Evolutionary conservation across 2,797 vertebrate species (phyloP), one percentile per base, ranked within the genome.

Genomic region (Pseudomugil tenellus): DNA sequence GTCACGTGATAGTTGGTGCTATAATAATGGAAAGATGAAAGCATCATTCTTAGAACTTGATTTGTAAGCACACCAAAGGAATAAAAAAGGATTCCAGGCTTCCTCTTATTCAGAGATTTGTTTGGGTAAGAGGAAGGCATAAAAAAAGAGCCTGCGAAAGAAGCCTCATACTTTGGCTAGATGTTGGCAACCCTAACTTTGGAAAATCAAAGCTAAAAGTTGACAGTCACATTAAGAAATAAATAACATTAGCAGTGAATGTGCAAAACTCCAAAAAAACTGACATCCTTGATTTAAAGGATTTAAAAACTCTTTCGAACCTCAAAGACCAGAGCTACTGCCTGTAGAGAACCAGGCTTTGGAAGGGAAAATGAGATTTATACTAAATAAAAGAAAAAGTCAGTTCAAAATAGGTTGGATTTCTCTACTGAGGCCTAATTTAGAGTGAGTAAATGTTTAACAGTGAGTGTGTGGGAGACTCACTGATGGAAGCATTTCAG

Each of bases 401-500:
- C 41, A 46, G 17, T 49, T 49, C 35, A 12, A 49, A 49, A 49
- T 11, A 23, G 21, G 23, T 23, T 23, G n/a, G 1, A 49, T 49
- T 49, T 25, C 23, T 11, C 21, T 25, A 12, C 19, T 49, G 21
- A 12, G 3, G 23, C 21, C 14, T 39, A 39, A 39, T 49, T 25
- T 49, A 23, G 23, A 49, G 3, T 25, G 2, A 46, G 17, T n/a
- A 48, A 48, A 48, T 7, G 21, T n/a, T 48, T 39, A 39, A 39
- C 35, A 14, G 35, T 39, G 35, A 39, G 35, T 39, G 35, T 39
- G 35, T 39, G 35, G 35, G 35, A 39, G 35, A 39, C 35, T 39
- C 35, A 39, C 35, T 39, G 13, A 39, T 21, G 46, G 21, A 11
- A 67, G 64, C 25, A 60, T 35, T 16, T 56, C 31, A 63, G n/a